Evolutionary conservation across 2,113 vertebrate genomes (phyloP).

Genomic region (Callipepla squamata): DNA sequence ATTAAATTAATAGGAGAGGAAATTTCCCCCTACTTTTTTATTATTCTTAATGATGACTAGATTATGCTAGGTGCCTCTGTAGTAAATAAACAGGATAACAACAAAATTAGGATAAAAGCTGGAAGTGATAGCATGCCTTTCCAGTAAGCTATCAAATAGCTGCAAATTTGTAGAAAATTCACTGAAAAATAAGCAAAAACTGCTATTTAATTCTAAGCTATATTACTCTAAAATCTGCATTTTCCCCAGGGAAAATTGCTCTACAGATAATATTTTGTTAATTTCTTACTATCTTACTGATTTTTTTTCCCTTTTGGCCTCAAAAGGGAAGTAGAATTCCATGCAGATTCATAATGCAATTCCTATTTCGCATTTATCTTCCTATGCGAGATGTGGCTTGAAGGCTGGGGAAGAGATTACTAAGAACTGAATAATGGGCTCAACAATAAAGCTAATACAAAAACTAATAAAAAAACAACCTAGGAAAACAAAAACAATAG

Average conservation of each 20-base stretch:
- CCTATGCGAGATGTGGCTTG: neutral
- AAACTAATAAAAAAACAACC: neutral
- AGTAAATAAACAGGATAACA: constrained; percentile 75
- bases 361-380: neutral
- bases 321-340: neutral
- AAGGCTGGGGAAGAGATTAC: neutral
- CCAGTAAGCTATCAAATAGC: constrained; percentile 77
- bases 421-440: neutral
- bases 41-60: constrained; percentile 65
- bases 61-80: constrained; percentile 55
- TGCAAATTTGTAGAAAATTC: constrained; percentile 68
- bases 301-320: neutral
- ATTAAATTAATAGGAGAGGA: neutral
- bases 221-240: neutral
- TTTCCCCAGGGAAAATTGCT: neutral
- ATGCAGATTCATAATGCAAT: too few species aligned
- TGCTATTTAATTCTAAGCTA: neutral
- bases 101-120: constrained; percentile 76
- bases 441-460: neutral
- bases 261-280: neutral
- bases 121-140: constrained; percentile 73
- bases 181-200: neutral
- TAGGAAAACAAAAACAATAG: neutral
- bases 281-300: neutral
- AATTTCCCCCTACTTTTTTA: constrained; percentile 51